These are phyloP conservation scores for Aphelinus atriplicis DNA, from an alignment of 1,140 invertebrate genomes.

Conservation along the genomic window DNA sequence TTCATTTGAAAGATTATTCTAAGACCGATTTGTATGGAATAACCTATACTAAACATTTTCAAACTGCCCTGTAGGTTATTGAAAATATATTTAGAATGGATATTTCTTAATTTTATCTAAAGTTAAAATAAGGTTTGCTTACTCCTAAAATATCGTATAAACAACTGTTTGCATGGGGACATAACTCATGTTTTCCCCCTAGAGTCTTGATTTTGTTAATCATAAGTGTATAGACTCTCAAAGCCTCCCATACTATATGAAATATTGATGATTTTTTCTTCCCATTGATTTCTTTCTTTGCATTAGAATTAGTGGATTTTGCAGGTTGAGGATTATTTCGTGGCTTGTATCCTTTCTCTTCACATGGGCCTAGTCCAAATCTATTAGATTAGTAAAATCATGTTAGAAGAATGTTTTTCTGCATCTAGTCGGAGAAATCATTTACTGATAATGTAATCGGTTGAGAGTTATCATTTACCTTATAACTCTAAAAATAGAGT, in stretches of 20 bases:
- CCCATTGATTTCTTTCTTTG: slow-evolving; percentile 18
- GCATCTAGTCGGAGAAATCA: too few species aligned
- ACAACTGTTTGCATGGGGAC: slow-evolving; percentile 74
- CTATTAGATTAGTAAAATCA: slow-evolving; percentile 49
- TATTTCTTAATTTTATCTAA: background rate
- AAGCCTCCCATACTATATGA: slow-evolving; percentile 59
- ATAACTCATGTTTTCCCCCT: slow-evolving; percentile 66
- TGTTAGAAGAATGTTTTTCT: too few species aligned
- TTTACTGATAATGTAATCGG: too few species aligned
- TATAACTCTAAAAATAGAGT: slow-evolving; percentile 74
- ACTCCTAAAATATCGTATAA: slow-evolving; percentile 69
- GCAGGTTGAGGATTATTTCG: background rate
- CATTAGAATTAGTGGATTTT: background rate
- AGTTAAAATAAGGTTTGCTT: slow-evolving; percentile 31
- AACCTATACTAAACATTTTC: slow-evolving; percentile 70
- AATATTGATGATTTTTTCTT: slow-evolving; percentile 47
- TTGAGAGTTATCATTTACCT: slow-evolving; percentile 57
- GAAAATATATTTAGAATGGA: slow-evolving; percentile 33
- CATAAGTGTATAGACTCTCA: slow-evolving; percentile 64
- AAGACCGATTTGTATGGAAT: slow-evolving; percentile 70
- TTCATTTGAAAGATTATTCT: slow-evolving; percentile 68
- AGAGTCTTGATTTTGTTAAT: slow-evolving; percentile 64
- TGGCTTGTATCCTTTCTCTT: slow-evolving; percentile 57
- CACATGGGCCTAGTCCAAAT: slow-evolving; percentile 73
- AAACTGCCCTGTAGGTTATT: slow-evolving; percentile 65